Evolutionary conservation across 2,113 vertebrate species (phyloP).

Genomic region (Callaeas wilsoni): DNA sequence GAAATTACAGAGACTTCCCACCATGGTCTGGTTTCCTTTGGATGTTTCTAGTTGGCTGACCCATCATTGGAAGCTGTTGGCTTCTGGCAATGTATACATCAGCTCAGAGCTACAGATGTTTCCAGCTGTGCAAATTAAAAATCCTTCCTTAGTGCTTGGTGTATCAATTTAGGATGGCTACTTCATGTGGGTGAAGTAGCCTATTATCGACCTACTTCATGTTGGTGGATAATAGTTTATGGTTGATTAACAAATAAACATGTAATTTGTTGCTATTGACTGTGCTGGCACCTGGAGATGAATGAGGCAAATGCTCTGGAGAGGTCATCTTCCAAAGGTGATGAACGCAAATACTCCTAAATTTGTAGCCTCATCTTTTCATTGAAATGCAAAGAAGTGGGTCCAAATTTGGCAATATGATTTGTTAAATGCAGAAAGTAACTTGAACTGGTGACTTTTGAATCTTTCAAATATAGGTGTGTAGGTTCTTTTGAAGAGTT

Average conservation of each 20-base stretch:
- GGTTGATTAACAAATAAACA: background rate
- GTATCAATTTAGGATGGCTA: background rate
- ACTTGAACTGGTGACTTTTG: background rate
- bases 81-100: background rate
- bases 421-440: background rate
- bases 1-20: background rate
- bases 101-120: background rate
- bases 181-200: background rate
- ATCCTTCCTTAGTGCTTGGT: background rate
- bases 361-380: background rate
- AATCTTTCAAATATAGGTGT: background rate
- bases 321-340: background rate
- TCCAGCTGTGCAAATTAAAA: background rate
- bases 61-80: background rate
- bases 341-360: background rate
- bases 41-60: background rate
- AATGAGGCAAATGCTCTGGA: background rate
- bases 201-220: background rate
- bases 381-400: background rate
- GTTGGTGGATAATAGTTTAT: background rate
- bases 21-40: background rate
- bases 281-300: background rate
- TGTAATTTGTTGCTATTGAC: background rate
- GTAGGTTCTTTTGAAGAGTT: background rate
- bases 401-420: background rate